A percentile compares a stretch with the other conserved stretches of the same genome.
Evolutionary conservation across 2,888 invertebrate species (phyloP).

Genomic region (Drosophila subquinaria): DNA sequence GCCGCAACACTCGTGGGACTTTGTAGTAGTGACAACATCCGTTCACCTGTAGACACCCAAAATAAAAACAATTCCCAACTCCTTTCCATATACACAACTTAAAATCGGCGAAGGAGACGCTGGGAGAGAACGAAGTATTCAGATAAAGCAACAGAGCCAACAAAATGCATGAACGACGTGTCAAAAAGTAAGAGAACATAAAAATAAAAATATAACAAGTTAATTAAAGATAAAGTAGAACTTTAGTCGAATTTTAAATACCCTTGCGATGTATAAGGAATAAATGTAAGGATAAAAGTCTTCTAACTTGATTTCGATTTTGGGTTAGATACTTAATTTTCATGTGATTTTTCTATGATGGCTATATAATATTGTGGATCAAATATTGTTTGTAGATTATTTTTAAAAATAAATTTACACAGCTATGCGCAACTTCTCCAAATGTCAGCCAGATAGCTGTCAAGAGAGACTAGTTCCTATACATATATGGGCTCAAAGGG

Average conservation of each 20-base stretch:
- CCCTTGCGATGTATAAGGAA: neutral
- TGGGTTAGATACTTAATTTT: no score
- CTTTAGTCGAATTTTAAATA: no score
- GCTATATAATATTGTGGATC: neutral
- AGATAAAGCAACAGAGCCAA: neutral
- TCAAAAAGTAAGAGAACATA: constrained; percentile 80
- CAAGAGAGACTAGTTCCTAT: neutral
- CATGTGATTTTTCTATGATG: neutral
- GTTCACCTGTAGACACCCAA: constrained; percentile 17
- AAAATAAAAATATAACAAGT: neutral
- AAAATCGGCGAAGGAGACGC: constrained; percentile 1
- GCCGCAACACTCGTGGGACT: constrained; percentile 44
- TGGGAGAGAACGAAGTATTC: neutral
- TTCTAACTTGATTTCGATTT: no score
- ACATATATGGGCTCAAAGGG: neutral
- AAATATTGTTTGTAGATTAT: no score
- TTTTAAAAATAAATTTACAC: no score
- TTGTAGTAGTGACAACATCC: constrained; percentile 56
- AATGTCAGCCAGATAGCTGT: neutral
- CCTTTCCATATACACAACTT: neutral
- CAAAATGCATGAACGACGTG: constrained; percentile 83
- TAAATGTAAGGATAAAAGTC: neutral
- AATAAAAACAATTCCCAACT: neutral
- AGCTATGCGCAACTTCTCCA: neutral
- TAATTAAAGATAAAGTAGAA: neutral